phyloP scores from a whole-genome alignment of 2,888 invertebrate species.

The Morinoia aosen region DNA sequence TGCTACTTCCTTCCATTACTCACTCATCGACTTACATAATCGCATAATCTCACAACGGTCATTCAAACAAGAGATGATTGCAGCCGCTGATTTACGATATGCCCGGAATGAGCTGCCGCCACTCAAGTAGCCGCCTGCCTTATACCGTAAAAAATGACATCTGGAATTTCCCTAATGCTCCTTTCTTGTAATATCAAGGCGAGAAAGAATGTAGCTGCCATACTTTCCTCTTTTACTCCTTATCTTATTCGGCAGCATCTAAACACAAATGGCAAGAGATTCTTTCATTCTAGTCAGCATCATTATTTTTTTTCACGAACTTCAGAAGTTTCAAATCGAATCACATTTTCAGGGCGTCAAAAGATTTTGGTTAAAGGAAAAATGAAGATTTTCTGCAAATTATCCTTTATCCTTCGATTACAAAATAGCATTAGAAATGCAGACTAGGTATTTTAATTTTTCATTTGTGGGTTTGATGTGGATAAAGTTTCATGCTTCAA shows the following conservation, averaged over 20 bases:
- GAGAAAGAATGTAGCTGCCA: neutral
- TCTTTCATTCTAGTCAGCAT: neutral
- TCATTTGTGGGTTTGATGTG: neutral
- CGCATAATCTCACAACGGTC: neutral
- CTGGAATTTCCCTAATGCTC: neutral
- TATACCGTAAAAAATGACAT: neutral
- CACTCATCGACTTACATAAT: neutral
- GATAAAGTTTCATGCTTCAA: neutral
- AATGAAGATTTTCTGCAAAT: neutral
- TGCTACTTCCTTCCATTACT: neutral
- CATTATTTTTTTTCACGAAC: neutral
- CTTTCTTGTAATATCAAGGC: neutral
- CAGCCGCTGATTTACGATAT: neutral
- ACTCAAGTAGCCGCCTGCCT: neutral
- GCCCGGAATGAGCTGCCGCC: neutral
- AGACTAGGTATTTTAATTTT: neutral
- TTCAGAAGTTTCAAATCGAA: neutral
- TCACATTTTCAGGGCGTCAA: neutral
- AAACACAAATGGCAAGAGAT: no score
- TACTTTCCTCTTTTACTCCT: neutral
- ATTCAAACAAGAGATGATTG: neutral
- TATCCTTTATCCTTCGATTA: neutral
- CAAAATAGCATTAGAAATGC: neutral
- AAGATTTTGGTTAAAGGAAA: neutral
- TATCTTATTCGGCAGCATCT: neutral